Base-by-base conservation (phyloP, 2,888 invertebrate species). In the Hemistola chrysoprasaria region DNA sequence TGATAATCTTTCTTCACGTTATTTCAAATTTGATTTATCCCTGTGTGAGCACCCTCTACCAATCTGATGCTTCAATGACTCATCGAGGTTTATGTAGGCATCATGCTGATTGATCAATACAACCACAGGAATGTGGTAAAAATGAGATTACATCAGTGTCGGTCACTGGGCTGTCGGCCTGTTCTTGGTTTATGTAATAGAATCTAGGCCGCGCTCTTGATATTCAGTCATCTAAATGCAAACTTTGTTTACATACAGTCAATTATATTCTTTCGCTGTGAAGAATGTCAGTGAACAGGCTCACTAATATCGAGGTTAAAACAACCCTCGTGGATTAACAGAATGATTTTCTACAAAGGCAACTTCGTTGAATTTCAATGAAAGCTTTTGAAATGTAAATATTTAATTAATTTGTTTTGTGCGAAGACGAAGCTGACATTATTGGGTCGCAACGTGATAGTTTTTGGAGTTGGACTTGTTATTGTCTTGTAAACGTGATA, bases 81-180 rank as follows among this genome's bases (percentile, higher is more conserved):
- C 20, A 40, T 27, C 29, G 25, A 34, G 22, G 8, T 30, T 22
- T 30, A 45, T 27, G 40, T 49, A 37, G 2, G 22, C 41, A 38
- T 31, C 21, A 32, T 25, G 24, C 27, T 45, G 41, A 45, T 46
- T 50, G 47, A 45, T 47, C 47, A 16, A 40, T 25, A 39, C 40
- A 30, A 45, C 16, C 29, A 41, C 34, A 27, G 27, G 36, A 41
- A 40, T 35, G 37, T 43, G 33, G 46, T 48, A 32, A 42, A 29
- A 29, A 37, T 35, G 24, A 44, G 32, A 71, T 74, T 50, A 50
- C 49, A 62, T 62, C 51, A 57, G 60, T 70, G 61, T 65, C 58
- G 77, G 71, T 71, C 65, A 67, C 50, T 59, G 53, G 65, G 59
- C 41, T 56, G 52, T 60, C 59, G 58, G 57, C 55, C 61, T 59